These are phyloP conservation scores for Cactoblastis cactorum DNA, from an alignment of 2,888 invertebrate species.

Conservation along the genomic window DNA sequence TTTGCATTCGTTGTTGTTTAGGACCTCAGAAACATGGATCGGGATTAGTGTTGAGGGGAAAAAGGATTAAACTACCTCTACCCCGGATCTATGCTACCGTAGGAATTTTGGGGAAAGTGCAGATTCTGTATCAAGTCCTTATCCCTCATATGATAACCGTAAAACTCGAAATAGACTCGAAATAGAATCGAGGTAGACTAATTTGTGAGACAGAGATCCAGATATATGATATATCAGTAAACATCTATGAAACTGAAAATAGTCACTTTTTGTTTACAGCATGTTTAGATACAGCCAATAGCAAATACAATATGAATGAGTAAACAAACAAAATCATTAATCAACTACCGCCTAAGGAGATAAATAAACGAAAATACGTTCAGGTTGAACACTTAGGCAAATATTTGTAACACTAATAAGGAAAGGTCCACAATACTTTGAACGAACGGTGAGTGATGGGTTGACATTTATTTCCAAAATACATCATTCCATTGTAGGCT, in stretches of 20 bases:
- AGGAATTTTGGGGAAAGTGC: too few relatives aligned
- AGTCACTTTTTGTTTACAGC: too few relatives aligned
- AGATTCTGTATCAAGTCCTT: too few relatives aligned
- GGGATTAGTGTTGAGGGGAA: neutral
- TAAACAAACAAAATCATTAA: neutral
- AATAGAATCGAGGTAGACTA: too few relatives aligned
- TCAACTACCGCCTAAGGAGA: neutral
- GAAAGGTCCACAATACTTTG: constrained; percentile 36
- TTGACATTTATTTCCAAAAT: constrained; percentile 74
- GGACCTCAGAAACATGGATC: neutral
- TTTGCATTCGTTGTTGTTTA: neutral
- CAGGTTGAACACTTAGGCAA: neutral
- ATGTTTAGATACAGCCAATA: neutral
- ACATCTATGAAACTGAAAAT: too few relatives aligned
- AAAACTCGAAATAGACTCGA: too few relatives aligned
- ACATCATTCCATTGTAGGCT: constrained; percentile 69
- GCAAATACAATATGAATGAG: neutral
- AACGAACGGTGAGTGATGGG: constrained; percentile 59
- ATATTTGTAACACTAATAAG: constrained; percentile 29
- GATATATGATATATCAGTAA: too few relatives aligned
- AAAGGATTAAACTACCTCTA: neutral
- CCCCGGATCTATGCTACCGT: too few relatives aligned
- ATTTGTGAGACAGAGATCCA: too few relatives aligned
- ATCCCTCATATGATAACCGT: too few relatives aligned
- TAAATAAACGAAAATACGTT: constrained; percentile 5